Evolutionary conservation across 2,888 invertebrate genomes (phyloP), one percentile per base, ranked within the genome.

Genomic region (Adelphocoris suturalis): DNA sequence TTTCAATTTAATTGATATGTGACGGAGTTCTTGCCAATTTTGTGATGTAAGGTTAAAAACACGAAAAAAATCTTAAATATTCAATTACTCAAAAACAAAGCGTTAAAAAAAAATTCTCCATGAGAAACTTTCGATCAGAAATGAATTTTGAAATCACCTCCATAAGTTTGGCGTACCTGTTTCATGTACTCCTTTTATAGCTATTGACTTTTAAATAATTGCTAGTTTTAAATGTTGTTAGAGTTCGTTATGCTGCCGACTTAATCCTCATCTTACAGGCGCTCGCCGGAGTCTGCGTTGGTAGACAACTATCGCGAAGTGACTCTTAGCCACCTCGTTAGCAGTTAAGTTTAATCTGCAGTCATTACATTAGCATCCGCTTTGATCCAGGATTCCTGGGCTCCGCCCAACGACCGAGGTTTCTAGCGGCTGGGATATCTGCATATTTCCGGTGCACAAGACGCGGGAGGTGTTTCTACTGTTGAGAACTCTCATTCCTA

Each of bases 281-380:
- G 1, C 16, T 68, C 0, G 5, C 23, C 68, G 68, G 23, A 23
- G 23, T 11, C 11, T 52, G 23, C 23, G 16, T 9, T 3, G 68
- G 9, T 12, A 19, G 27, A 13, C 68, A 68, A 68, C 68, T 68
- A 37, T 46, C 37, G 19, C 16, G 68, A 68, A 68, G 19, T 7
- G 68, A 68, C 68, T 68, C 68, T 68, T 19, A 68, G 68, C 57
- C 85, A 85, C 85, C 85, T 85, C 85, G 85, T 85, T 85, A 85
- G 61, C 85, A 52, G 61, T 85, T 85, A 57, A 85, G 85, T 85
- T 61, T 85, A 85, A 85, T 61, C 85, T 52, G 13, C 37, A 16
- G 85, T 23, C 85, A 61, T 68, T 23, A 27, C 68, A 68, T 85
- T 85, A 61, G 28, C 85, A 85, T 85, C 55, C 85, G 57, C 85